Evolutionary conservation across 2,888 invertebrate genomes (phyloP), one percentile per base, ranked within the genome.

Genomic region (Gymnocheta viridis): DNA sequence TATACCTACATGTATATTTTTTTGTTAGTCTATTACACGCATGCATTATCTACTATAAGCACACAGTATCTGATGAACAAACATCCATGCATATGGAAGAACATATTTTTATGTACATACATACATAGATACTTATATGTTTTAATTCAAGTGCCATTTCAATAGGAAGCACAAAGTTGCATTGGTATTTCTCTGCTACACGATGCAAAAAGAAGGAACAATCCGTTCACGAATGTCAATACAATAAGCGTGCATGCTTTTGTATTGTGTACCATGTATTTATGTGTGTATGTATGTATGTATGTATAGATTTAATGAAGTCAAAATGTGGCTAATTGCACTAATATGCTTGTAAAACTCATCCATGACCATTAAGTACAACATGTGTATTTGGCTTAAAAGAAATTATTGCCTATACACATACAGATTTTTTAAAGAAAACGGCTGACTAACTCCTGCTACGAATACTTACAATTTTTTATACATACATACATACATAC

Each of bases 241-340:
- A 32, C 69, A 79, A 38, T 51, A 32, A 35, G 17, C 9, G 1
- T n/a, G 5, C 17, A 35, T 38, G 22, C 6, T 9, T 44, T 51
- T 17, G 24, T 17, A 41, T 17, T 24, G n/a, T n/a, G n/a, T n/a
- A n/a, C n/a, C n/a, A n/a, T n/a, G n/a, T n/a, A n/a, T n/a, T n/a
- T n/a, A 38, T 7, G 4, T 69, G 38, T 41, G 17, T 2, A 62
- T 22, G 27, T 32, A 49, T 29, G 24, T 14, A 32, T 32, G 17
- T 17, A 38, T 19, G 19, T 10, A 29, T 35, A 22, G 22, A n/a
- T 66, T 27, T 44, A 41, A 47, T 54, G 47, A 69, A 62, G 29
- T 64, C 10, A 27, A 67, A 60, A 62, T 54, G 2, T 82, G 44
- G 47, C 44, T 62, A 76, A 70, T 76, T 69, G 54, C 74, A 62